These are phyloP conservation scores for Tychaedon coryphoeus DNA, from an alignment of 2,113 vertebrate genomes.

Conservation along the genomic window DNA sequence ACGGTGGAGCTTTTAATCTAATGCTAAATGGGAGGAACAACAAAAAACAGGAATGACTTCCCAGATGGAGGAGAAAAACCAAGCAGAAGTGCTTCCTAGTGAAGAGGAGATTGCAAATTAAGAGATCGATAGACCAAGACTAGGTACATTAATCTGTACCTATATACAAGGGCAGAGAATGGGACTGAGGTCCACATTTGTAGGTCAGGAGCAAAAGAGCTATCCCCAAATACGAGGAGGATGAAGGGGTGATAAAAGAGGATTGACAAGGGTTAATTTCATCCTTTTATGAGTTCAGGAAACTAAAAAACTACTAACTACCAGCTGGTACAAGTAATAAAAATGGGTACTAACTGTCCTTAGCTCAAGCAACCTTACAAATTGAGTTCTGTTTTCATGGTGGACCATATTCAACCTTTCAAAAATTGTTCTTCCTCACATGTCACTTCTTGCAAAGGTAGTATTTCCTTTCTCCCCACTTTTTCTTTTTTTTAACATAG, in stretches of 20 bases:
- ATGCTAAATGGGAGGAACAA: neutral
- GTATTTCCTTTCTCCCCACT: rapidly evolving
- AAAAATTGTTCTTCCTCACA: neutral
- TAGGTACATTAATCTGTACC: neutral
- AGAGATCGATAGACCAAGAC: neutral
- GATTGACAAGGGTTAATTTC: neutral
- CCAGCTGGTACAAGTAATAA: neutral
- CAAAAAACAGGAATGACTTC: neutral
- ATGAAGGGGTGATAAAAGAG: neutral
- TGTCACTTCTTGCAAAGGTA: neutral
- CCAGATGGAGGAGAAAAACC: neutral
- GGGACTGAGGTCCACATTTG: neutral
- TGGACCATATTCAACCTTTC: neutral
- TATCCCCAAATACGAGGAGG: neutral
- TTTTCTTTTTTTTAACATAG: neutral
- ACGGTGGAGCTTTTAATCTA: neutral
- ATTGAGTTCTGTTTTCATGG: neutral
- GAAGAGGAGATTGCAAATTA: neutral
- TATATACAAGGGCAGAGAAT: neutral
- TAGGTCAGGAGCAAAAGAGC: neutral
- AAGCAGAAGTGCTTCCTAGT: neutral
- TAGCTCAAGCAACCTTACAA: neutral
- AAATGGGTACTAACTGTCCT: neutral
- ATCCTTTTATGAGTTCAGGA: neutral
- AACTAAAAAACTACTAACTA: neutral